Evolutionary conservation across 2,888 invertebrate species (phyloP), one percentile per base, ranked within the genome.

Genomic region (Adelognathus sp.): DNA sequence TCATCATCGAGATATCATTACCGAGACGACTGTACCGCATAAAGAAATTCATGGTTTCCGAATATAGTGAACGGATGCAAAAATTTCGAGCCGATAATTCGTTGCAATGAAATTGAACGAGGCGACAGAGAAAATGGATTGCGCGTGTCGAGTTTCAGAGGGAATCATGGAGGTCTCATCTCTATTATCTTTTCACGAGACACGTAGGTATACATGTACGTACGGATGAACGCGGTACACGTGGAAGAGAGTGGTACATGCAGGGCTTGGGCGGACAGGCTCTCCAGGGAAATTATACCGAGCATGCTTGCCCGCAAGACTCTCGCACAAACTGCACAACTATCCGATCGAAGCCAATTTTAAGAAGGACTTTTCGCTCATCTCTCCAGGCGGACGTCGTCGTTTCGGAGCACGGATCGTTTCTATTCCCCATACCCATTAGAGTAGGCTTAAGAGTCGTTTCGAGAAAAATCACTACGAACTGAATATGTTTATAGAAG

Each of bases 201-300:
- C 33, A 31, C n/a, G 31, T 21, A 7, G 1, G 11, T 52, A 16
- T 61, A 44, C 29, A 21, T 39, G 11, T 29, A 24, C 24, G n/a
- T 50, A 50, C 24, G 21, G 14, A 24, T 69, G 50, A 14, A 46
- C 16, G 52, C 27, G 33, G 24, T 54, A 16, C 41, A 56, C 67
- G 14, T n/a, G 7, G 44, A 11, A 64, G n/a, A 63, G 5, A 24
- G 24, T 50, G 39, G 76, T 64, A 52, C 61, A 36, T 11, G 41
- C n/a, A 69, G 60, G 41, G 9, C 63, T 31, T 31, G 9, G 18
- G 29, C 60, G 18, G 61, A 39, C 63, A 39, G 46, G 14, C 74
- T 79, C 79, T 75, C 78, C 24, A 33, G 75, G 79, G 75, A 79
- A 79, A 75, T 75, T 79, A 75, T 71, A 60, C 52, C 46, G 54